These are phyloP conservation scores for Apogon talboti DNA, from an alignment of 2,797 vertebrate species.

Conservation along the genomic window DNA sequence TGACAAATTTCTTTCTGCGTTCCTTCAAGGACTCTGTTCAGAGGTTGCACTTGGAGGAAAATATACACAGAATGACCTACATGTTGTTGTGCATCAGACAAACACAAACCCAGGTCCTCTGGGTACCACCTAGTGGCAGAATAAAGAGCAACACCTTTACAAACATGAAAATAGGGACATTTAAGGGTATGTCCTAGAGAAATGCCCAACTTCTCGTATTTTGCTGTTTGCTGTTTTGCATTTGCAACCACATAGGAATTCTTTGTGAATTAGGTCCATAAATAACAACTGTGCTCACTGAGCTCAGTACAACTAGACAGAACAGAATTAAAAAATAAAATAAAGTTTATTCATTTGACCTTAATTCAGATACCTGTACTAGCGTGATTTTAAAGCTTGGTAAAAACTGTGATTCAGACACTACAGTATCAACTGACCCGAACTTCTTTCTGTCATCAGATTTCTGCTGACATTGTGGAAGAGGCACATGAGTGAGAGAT, in stretches of 20 bases:
- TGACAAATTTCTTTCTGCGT: slow-evolving; percentile 15
- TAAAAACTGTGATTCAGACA: neutral
- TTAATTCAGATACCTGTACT: neutral
- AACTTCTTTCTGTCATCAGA: slow-evolving; percentile 77
- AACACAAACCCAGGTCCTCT: slow-evolving; percentile 15
- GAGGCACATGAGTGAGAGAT: slow-evolving; percentile 87
- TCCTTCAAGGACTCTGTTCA: slow-evolving; percentile 7
- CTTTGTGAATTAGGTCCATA: slow-evolving; percentile 20
- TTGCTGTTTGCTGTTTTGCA: slow-evolving; percentile 33
- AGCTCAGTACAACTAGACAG: slow-evolving; percentile 2
- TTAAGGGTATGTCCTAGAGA: neutral
- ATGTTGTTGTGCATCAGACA: slow-evolving; percentile 24
- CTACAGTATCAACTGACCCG: slow-evolving; percentile 33
- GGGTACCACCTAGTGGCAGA: slow-evolving; percentile 61
- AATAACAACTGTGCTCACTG: slow-evolving; percentile 17
- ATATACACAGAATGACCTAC: slow-evolving; percentile 10
- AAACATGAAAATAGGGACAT: slow-evolving; percentile 13
- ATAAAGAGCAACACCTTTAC: slow-evolving; percentile 34
- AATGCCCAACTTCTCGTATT: neutral
- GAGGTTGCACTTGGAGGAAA: slow-evolving; percentile 20
- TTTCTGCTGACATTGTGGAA: slow-evolving; percentile 81
- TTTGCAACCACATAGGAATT: slow-evolving; percentile 34
- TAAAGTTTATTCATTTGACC: slow-evolving; percentile 13
- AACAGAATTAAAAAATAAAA: slow-evolving; percentile 9
- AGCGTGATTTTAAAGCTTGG: neutral